phyloP scores from a whole-genome alignment of 2,888 invertebrate species.

The Latrodectus elegans region DNA sequence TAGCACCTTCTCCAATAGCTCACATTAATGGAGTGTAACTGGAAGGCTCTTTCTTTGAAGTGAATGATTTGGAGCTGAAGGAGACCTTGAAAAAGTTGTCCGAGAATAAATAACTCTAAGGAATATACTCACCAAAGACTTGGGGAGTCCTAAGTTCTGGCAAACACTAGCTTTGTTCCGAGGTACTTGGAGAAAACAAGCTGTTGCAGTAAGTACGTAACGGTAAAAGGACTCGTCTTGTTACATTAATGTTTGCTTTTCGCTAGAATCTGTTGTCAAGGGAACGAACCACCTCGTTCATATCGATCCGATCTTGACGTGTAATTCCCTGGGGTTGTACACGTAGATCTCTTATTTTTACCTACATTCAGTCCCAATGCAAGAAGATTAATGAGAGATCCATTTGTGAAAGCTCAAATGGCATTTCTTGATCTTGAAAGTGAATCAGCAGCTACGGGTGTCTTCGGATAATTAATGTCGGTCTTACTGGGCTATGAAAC shows the following conservation, averaged over 20 bases:
- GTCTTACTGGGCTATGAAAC: neutral
- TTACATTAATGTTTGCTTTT: slow-evolving; percentile 69
- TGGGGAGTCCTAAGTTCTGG: slow-evolving; percentile 34
- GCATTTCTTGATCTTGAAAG: slow-evolving; percentile 12
- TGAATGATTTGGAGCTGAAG: neutral
- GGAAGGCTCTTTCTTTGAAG: neutral
- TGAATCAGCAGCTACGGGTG: neutral
- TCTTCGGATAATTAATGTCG: slow-evolving; percentile 38
- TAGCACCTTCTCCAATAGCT: neutral
- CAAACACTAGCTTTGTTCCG: slow-evolving; percentile 41
- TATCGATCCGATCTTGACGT: slow-evolving; percentile 60
- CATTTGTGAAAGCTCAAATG: slow-evolving; percentile 38
- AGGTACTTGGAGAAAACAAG: slow-evolving; percentile 58
- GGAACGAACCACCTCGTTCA: slow-evolving; percentile 59
- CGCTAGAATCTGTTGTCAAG: slow-evolving; percentile 60
- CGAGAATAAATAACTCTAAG: slow-evolving; percentile 26
- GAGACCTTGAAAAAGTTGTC: neutral
- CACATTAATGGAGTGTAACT: neutral
- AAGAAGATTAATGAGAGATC: slow-evolving; percentile 53
- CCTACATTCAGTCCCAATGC: slow-evolving; percentile 50
- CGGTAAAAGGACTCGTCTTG: slow-evolving; percentile 58
- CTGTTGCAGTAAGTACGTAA: slow-evolving; percentile 56
- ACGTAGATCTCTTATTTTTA: slow-evolving; percentile 62
- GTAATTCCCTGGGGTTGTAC: slow-evolving; percentile 49
- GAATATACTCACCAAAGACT: slow-evolving; percentile 46